Percentiles rank a stretch among this genome's conserved stretches.
Conservation (phyloP, 2,113 vertebrate genomes). For the Isurus oxyrinchus region DNA sequence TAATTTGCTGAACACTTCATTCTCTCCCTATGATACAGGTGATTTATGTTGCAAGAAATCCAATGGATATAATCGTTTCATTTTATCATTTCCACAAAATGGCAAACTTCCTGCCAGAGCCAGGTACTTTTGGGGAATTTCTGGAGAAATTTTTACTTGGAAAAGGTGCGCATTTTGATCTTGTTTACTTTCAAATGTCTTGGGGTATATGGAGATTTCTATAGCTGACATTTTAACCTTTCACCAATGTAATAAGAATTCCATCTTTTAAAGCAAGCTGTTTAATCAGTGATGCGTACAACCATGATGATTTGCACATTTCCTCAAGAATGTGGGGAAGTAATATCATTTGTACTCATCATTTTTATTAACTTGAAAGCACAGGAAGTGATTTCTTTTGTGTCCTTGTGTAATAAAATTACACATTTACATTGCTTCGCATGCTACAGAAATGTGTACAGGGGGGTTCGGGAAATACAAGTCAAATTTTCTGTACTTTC, state of each 20-base stretch:
- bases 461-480: background rate
- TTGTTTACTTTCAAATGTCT: background rate
- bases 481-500: background rate
- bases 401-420: background rate
- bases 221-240: background rate
- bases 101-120: constrained; percentile 68
- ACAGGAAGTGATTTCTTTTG: background rate
- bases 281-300: background rate
- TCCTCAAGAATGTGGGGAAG: background rate
- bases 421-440: background rate
- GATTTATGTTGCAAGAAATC: constrained; percentile 74
- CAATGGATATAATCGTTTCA: constrained; percentile 73
- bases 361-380: background rate
- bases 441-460: too few relatives aligned
- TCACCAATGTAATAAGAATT: background rate
- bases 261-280: background rate
- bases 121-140: constrained; percentile 61
- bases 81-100: constrained; percentile 75
- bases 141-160: constrained; percentile 60
- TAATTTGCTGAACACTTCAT: background rate
- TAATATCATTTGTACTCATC: background rate
- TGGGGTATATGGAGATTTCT: background rate
- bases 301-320: background rate
- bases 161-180: constrained; percentile 48
- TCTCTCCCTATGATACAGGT: constrained; percentile 51